Conservation (phyloP, 92 coral and sea anemone genomes). For the Palythoa grandiflora region DNA sequence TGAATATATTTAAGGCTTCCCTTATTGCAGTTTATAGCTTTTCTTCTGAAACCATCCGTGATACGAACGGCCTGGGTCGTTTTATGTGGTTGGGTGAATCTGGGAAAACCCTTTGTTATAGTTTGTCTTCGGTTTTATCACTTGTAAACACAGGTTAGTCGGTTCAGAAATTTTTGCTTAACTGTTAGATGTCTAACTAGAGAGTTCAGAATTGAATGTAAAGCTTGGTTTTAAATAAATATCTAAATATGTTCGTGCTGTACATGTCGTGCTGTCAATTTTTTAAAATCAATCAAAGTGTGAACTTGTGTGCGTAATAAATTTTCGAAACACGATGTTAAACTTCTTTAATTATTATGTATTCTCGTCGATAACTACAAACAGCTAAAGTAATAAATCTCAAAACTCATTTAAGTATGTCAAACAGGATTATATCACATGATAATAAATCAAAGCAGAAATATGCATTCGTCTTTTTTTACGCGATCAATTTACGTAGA, state of each 20-base stretch:
- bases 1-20: neutral
- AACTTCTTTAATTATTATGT: neutral
- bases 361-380: neutral
- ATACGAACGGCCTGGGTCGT: neutral
- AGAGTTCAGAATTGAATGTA: neutral
- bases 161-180: neutral
- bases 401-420: neutral
- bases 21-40: neutral
- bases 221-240: neutral
- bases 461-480: too few relatives aligned
- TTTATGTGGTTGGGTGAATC: neutral
- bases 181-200: neutral
- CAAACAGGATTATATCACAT: neutral
- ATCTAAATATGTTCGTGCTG: neutral
- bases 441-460: too few relatives aligned
- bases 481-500: too few relatives aligned
- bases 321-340: neutral
- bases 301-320: too few relatives aligned
- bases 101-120: constrained; percentile 26
- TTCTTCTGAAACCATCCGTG: neutral
- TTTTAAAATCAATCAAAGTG: neutral
- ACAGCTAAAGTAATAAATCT: neutral
- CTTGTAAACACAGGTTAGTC: neutral
- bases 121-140: neutral
- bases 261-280: neutral